A percentile compares a stretch with the other conserved stretches of the same genome.
Evolutionary conservation across 2,888 invertebrate genomes (phyloP).

Genomic region (Tortricodes alternella): DNA sequence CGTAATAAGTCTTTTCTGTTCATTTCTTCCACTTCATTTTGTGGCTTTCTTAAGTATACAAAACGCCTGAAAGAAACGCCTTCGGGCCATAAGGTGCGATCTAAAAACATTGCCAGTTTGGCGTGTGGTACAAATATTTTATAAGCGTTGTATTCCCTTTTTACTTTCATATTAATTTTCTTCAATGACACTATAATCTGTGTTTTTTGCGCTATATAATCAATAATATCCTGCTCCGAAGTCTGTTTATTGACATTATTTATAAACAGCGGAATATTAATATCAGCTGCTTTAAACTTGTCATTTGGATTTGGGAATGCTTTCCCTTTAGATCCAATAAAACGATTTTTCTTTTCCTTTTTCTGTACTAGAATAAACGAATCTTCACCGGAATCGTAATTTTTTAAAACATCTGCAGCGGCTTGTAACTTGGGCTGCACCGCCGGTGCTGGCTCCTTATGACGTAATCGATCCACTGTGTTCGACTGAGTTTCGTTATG

Average conservation of each 20-base stretch:
- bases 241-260: background rate
- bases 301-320: background rate
- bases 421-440: too few relatives aligned
- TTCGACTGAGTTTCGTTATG: too few relatives aligned
- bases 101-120: background rate
- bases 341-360: background rate
- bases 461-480: too few relatives aligned
- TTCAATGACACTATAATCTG: background rate
- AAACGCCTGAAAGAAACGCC: background rate
- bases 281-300: background rate
- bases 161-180: background rate
- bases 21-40: too few relatives aligned
- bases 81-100: background rate
- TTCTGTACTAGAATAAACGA: background rate
- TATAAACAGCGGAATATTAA: background rate
- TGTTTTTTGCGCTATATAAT: background rate
- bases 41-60: background rate
- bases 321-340: background rate
- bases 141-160: background rate
- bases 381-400: too few relatives aligned
- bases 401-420: too few relatives aligned
- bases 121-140: background rate
- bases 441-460: too few relatives aligned
- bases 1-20: too few relatives aligned
- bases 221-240: background rate